These are phyloP conservation scores for Drosophila kokeensis DNA, from an alignment of 2,888 invertebrate genomes.

Conservation along the genomic window DNA sequence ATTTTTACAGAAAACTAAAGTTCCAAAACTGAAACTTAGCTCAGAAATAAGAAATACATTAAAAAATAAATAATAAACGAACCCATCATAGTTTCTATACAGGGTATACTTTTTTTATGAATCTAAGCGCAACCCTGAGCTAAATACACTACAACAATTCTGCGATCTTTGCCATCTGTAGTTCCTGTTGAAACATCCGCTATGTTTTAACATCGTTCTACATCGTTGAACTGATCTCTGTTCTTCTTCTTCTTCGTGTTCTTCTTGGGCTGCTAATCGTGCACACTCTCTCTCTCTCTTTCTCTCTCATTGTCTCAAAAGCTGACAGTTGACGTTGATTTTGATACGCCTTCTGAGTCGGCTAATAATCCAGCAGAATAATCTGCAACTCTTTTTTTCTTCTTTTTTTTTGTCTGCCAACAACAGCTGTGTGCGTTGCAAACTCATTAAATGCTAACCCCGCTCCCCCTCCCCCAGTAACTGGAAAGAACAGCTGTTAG, in stretches of 20 bases:
- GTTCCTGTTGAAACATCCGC: conserved; percentile 46
- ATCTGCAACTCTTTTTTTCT: conserved; percentile 55
- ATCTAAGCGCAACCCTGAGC: not conserved
- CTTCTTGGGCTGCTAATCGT: conserved; percentile 33
- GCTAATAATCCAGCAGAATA: conserved; percentile 69
- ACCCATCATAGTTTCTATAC: not conserved
- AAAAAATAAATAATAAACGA: not conserved
- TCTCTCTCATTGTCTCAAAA: not conserved
- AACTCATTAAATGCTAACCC: conserved; percentile 59
- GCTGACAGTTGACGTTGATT: conserved; percentile 25
- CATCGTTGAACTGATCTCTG: conserved; percentile 44
- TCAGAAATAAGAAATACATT: not conserved
- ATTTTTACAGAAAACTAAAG: not conserved
- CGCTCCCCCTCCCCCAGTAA: not conserved
- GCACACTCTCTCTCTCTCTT: not conserved
- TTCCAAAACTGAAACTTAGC: not conserved
- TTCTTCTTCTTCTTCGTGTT: conserved; percentile 3
- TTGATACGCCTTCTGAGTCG: conserved; percentile 72
- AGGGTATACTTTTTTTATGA: not conserved
- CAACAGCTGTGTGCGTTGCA: conserved; percentile 60
- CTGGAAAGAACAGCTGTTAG: conserved; percentile 50
- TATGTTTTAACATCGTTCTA: conserved; percentile 36
- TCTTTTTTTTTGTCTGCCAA: conserved; percentile 18
- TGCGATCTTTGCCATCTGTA: conserved; percentile 27
- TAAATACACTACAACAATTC: conserved; percentile 11